Percentiles rank a stretch among this genome's conserved stretches.
Evolutionary conservation across 2,888 invertebrate genomes (phyloP).

Genomic region (Myopa testacea): DNA sequence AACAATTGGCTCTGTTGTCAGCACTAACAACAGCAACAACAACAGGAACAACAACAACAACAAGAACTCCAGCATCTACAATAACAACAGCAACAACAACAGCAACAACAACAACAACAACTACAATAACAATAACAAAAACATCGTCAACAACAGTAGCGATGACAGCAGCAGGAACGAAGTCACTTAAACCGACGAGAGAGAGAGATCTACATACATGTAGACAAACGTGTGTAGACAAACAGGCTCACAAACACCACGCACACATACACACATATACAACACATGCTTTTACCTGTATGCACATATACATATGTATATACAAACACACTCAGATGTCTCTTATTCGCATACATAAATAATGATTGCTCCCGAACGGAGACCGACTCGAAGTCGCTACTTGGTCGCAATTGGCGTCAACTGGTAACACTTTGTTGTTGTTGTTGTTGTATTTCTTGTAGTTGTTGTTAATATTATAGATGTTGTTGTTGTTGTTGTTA

Average conservation of each 20-base stretch:
- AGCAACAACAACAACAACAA: neutral
- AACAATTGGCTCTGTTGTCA: constrained; percentile 6
- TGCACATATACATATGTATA: too few species aligned
- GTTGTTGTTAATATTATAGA: neutral
- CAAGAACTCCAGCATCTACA: neutral
- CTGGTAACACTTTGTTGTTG: neutral
- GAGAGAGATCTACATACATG: neutral
- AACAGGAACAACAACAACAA: neutral
- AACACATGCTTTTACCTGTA: too few species aligned
- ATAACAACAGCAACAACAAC: constrained; percentile 1
- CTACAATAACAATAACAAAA: neutral
- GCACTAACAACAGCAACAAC: neutral
- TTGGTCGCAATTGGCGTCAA: constrained; percentile 17
- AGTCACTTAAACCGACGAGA: neutral
- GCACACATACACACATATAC: neutral
- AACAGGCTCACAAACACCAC: neutral
- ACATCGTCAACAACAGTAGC: constrained; percentile 1
- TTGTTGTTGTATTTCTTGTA: neutral
- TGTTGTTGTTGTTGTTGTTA: neutral
- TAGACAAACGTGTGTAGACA: neutral
- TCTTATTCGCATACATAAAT: constrained; percentile 18
- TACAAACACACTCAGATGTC: neutral
- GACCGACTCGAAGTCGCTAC: constrained; percentile 46
- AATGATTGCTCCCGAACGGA: neutral
- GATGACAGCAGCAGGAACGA: neutral